Evolutionary conservation across 2,113 vertebrate genomes (phyloP), one percentile per base, ranked within the genome.

Genomic region (Halcyon malimbica): DNA sequence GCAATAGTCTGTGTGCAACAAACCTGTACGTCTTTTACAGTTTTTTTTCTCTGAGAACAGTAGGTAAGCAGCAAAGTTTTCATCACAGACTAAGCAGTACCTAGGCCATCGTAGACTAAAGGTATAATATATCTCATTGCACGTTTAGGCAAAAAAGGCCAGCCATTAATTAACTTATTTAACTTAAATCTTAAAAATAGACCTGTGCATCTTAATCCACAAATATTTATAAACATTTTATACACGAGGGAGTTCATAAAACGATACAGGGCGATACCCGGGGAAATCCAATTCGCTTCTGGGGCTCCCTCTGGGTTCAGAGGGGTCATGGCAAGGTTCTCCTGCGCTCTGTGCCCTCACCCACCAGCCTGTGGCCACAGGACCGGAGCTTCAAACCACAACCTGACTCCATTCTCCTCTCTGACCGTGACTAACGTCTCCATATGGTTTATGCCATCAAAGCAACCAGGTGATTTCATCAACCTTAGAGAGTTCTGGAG

Each of bases 191-290:
- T 97, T 69, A 96, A 97, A 98, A 97, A 96, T 94, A 96, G 94
- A 97, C 82, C 94, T 97, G 96, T 97, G 93, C 79, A 70, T 97
- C 97, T 97, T 95, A 59, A 96, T 94, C 69, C 96, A 97, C 87
- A 97, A 93, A 96, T 97, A 97, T 97, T 95, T 96, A 94, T 96
- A 96, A 97, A 97, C 94, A 97, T 87, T 97, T 97, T 97, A 57
- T 97, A 97, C 96, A 96, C 1, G 68, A 94, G 91, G 87, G 93
- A 90, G 92, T 87, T 97, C 70, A 42, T 92, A 46, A 87, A 92
- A 94, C 16, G 77, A 69, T 37, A 83, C 60, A 33, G 93, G 79
- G 75, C 19, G 16, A 50, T 74, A 84, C 84, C 82, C 16, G 31
- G 94, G 94, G 87, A 20, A 65, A 44, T 87, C 75, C 60, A 88